phyloP scores from a whole-genome alignment of 1,140 invertebrate species.

The Calliphora vicina region DNA sequence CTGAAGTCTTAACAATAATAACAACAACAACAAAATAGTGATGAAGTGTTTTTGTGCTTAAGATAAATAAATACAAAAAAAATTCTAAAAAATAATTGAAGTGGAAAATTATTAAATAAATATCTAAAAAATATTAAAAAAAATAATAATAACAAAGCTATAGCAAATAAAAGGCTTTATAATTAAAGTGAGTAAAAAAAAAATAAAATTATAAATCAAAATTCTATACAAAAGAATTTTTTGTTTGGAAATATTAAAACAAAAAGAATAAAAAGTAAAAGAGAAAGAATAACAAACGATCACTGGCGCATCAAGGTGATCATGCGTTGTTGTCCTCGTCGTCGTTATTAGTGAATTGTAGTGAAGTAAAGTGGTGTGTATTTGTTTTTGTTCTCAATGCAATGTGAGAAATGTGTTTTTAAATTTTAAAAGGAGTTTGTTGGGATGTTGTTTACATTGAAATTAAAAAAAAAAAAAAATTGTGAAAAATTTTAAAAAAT shows the following conservation, averaged over 20 bases:
- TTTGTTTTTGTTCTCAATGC: not conserved
- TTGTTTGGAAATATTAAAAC: not conserved
- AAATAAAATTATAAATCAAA: not conserved
- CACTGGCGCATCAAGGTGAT: constrained; percentile 16
- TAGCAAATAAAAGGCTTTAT: not conserved
- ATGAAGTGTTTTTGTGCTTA: not conserved
- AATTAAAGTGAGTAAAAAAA: not conserved
- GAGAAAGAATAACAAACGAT: not conserved
- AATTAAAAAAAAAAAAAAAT: constrained; percentile 13
- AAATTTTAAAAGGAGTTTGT: not conserved
- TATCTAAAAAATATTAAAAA: not conserved
- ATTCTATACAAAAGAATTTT: not conserved
- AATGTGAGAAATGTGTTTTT: not conserved
- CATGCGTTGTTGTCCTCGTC: constrained; percentile 30
- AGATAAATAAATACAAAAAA: not conserved
- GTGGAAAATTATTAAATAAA: not conserved
- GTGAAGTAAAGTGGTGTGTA: not conserved
- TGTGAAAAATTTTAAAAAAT: not conserved
- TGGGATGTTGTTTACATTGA: constrained; percentile 7
- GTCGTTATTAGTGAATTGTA: constrained; percentile 15
- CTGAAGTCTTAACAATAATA: not conserved
- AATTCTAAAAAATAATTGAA: not conserved
- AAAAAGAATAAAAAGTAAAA: not conserved
- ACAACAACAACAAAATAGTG: not conserved
- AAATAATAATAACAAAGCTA: not conserved